These are phyloP conservation scores for Brienomyrus brachyistius DNA, from an alignment of 2,113 vertebrate genomes.

Conservation along the genomic window DNA sequence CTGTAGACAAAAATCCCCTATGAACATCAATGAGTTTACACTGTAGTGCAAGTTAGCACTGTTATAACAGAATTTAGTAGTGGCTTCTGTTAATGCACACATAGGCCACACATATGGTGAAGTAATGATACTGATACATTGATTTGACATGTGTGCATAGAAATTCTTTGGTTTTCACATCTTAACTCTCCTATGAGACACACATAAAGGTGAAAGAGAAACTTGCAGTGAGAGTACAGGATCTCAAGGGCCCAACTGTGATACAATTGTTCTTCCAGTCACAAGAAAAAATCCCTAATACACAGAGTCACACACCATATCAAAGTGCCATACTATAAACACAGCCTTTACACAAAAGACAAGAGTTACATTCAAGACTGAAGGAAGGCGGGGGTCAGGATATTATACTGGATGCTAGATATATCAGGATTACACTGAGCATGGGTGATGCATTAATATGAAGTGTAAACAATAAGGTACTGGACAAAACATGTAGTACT, in stretches of 20 bases:
- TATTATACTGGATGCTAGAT: neutral
- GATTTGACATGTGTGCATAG: neutral
- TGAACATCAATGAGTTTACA: neutral
- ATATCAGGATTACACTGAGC: neutral
- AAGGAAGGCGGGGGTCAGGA: neutral
- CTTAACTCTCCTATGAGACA: neutral
- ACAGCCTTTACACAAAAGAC: neutral
- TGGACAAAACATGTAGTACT: neutral
- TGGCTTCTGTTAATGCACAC: neutral
- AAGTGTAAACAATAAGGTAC: neutral
- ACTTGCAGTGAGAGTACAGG: neutral
- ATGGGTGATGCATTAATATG: neutral
- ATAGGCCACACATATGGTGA: neutral
- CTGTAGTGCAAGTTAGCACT: neutral
- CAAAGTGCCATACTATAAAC: neutral
- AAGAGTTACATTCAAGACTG: neutral
- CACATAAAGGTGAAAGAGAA: neutral
- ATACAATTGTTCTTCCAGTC: neutral
- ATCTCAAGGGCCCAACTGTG: neutral
- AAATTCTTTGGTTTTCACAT: neutral
- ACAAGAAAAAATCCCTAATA: neutral
- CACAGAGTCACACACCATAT: neutral
- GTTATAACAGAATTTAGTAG: neutral
- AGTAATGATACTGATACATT: neutral
- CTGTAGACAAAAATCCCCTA: neutral